phyloP scores from a whole-genome alignment of 2,888 invertebrate genomes.

The Caenorhabditis sp. region DNA sequence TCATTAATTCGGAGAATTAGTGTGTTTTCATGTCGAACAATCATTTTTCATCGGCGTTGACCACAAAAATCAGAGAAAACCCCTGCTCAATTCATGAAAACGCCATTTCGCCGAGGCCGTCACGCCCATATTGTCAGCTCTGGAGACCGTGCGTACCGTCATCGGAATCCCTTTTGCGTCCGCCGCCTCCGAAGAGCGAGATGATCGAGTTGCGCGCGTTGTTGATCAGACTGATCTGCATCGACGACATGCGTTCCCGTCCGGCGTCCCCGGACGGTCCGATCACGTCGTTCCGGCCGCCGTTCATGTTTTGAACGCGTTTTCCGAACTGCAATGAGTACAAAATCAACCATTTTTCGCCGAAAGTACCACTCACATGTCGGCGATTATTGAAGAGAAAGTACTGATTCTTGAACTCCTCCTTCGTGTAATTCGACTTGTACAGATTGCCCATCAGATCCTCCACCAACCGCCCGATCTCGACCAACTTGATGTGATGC shows the following conservation, averaged over 20 bases:
- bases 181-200: slow-evolving; percentile 53
- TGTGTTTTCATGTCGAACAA: too few relatives aligned
- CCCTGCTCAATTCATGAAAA: too few relatives aligned
- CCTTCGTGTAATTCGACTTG: slow-evolving; percentile 92
- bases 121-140: too few relatives aligned
- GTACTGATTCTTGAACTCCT: slow-evolving; percentile 85
- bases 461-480: slow-evolving; percentile 90
- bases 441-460: slow-evolving; percentile 98
- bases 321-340: slow-evolving; percentile 48
- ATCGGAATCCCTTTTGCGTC: slow-evolving; percentile 31
- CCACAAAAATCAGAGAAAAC: too few relatives aligned
- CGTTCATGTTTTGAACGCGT: slow-evolving; percentile 32
- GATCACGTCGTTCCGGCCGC: slow-evolving; percentile 47
- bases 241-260: slow-evolving; percentile 48
- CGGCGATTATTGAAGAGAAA: slow-evolving; percentile 66
- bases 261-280: slow-evolving; percentile 51
- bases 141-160: too few relatives aligned
- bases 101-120: too few relatives aligned
- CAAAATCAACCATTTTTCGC: neutral
- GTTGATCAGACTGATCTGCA: slow-evolving; percentile 59
- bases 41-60: too few relatives aligned
- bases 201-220: slow-evolving; percentile 65
- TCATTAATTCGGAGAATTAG: too few relatives aligned
- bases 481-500: slow-evolving; percentile 41
- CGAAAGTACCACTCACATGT: slow-evolving; percentile 52